A percentile compares a stretch with the other conserved stretches of the same genome.
These are phyloP conservation scores for Drosophila athabasca DNA, from an alignment of 1,140 invertebrate genomes.

Conservation along the genomic window DNA sequence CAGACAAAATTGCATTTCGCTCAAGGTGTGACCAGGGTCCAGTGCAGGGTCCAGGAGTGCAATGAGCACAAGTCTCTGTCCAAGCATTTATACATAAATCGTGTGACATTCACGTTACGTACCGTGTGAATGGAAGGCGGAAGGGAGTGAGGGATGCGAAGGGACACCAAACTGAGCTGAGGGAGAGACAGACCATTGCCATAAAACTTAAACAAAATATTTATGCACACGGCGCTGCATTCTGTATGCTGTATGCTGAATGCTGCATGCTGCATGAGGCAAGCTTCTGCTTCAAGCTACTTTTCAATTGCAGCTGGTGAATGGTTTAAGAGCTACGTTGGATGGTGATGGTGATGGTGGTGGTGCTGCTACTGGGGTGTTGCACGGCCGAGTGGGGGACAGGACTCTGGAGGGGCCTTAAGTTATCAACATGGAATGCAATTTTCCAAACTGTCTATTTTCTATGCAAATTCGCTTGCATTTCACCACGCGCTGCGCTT, in stretches of 20 bases:
- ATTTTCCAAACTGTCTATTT: conserved; percentile 81
- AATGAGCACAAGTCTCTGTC: conserved; percentile 38
- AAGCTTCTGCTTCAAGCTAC: conserved; percentile 37
- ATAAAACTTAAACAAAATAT: conserved; percentile 81
- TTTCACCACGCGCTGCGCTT: conserved; percentile 48
- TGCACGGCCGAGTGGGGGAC: conserved; percentile 2
- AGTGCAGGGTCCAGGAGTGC: conserved; percentile 30
- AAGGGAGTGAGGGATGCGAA: not conserved
- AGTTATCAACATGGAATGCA: conserved; percentile 81
- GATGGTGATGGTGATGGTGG: not conserved
- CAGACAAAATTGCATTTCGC: conserved; percentile 73
- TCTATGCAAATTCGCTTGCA: conserved; percentile 79
- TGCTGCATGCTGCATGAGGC: conserved; percentile 34
- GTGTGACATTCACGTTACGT: conserved; percentile 60
- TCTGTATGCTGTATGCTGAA: conserved; percentile 57
- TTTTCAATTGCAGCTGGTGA: conserved; percentile 69
- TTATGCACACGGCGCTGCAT: conserved; percentile 75
- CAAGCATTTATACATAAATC: conserved; percentile 65
- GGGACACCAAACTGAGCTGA: conserved; percentile 7
- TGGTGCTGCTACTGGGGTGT: too few relatives aligned
- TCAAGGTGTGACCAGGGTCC: conserved; percentile 61
- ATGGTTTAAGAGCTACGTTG: conserved; percentile 16
- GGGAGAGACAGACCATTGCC: conserved; percentile 45
- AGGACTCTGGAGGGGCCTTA: conserved; percentile 62
- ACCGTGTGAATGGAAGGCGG: not conserved